Base-by-base conservation (phyloP, 2,797 vertebrate species). In the Parambassis ranga region DNA sequence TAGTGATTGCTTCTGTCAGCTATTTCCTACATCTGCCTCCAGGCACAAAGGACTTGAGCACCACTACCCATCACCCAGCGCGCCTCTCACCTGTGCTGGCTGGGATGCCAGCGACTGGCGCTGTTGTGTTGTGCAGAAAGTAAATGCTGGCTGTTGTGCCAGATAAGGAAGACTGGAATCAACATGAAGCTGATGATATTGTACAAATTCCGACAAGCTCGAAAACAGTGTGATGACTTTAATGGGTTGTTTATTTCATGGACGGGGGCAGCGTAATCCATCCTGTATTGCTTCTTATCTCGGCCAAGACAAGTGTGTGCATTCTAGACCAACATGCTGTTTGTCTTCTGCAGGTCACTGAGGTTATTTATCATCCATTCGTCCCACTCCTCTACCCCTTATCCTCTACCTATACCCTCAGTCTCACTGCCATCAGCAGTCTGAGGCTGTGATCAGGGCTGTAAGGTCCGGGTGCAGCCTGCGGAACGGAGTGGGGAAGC, bases 1-100 rank as follows among this genome's bases (percentile, higher is more conserved):
- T 31, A 39, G 82, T 82, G 84, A 90, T 89, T 82, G 85, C 82
- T 63, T 81, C 83, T 86, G 90, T 91, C 90, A 88, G 83, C 85
- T 88, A 83, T 81, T 90, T 90, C 81, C 81, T 88, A 76, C 84
- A 84, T 88, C 86, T 89, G 85, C 81, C 78, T 77, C 33, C 26
- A 64, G 69, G 71, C 82, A 88, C 87, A 90, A 88, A 87, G 61
- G 56, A 57, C 18, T 65, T 41, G 37, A 13, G 39, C 42, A 1
- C 31, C 26, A 33, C 56, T 14, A 15, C 35, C 47, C 26, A 47
- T 51, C 42, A 65, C 49, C 42, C 49, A 49, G 62, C 46, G 75
- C 60, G 27, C 33, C 16, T 66, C 79, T 83, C 81, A 89, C 86
- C 87, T 87, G 75, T 70, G 35, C 10, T 14, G 51, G 38, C 48